Evolutionary conservation across 2,888 invertebrate species (phyloP).

Genomic region (Dorcus hopei): DNA sequence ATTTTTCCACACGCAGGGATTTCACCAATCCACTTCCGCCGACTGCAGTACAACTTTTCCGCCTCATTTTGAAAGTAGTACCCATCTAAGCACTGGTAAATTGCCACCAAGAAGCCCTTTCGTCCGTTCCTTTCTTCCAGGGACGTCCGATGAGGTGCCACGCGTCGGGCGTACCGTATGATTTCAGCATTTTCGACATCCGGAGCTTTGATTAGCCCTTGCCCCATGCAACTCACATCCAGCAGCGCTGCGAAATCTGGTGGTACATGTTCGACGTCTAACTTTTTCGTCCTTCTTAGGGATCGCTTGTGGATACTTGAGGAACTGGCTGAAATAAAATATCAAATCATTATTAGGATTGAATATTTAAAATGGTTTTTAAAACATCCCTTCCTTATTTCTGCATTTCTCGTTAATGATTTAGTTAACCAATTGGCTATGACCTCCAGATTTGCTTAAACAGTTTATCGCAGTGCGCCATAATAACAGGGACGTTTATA

Average conservation of each 20-base stretch:
- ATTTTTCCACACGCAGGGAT: conserved; percentile 50
- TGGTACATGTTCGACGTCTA: conserved; percentile 31
- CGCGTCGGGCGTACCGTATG: conserved; percentile 33
- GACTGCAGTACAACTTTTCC: conserved; percentile 57
- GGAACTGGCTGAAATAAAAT: conserved; percentile 10
- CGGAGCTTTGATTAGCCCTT: conserved; percentile 44
- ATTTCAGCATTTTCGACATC: conserved; percentile 44
- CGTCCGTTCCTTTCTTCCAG: conserved; percentile 36
- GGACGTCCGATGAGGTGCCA: conserved; percentile 4
- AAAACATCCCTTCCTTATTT: no score
- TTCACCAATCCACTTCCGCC: conserved; percentile 56
- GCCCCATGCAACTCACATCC: conserved; percentile 45
- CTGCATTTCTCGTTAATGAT: no score
- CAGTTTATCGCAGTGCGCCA: no score
- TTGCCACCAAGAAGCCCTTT: conserved; percentile 56
- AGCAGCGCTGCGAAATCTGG: conserved; percentile 36
- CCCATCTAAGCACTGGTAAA: conserved; percentile 56
- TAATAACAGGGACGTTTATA: no score
- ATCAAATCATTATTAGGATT: background rate
- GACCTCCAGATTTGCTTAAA: no score
- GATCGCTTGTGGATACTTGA: conserved; percentile 17
- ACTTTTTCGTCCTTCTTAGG: conserved; percentile 7
- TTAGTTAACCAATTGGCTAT: no score
- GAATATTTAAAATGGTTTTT: no score
- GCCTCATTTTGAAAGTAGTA: conserved; percentile 51